Conservation (phyloP, 2,888 invertebrate species). For the Minunthozetes semirufus region DNA sequence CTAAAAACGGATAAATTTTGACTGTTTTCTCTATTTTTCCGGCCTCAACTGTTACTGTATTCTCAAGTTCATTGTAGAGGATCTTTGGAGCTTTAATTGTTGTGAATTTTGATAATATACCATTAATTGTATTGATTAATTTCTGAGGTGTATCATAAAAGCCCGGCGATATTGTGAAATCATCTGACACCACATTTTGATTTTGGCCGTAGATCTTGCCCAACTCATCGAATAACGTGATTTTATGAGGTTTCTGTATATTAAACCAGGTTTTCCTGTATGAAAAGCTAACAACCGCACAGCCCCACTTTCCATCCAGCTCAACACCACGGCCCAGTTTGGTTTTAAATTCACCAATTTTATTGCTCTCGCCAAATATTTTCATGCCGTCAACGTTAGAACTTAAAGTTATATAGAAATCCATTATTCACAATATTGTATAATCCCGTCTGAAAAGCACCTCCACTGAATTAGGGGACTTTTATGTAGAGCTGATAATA, state of each 20-base stretch:
- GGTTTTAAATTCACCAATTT: not conserved
- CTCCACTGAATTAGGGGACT: not conserved
- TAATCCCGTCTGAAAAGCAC: too few species aligned
- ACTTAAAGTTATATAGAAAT: not conserved
- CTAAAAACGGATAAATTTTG: not conserved
- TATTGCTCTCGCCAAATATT: not conserved
- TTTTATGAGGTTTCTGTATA: not conserved
- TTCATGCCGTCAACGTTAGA: too few species aligned
- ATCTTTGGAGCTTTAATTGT: not conserved
- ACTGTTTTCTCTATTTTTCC: not conserved
- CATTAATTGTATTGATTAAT: not conserved
- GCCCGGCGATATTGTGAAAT: not conserved
- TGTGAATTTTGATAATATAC: not conserved
- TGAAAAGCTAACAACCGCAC: not conserved
- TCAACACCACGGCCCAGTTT: not conserved
- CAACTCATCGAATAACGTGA: not conserved
- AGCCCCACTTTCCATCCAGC: not conserved
- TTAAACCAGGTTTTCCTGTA: constrained; percentile 21
- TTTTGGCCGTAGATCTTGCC: not conserved
- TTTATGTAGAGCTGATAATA: too few species aligned
- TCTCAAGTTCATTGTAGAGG: not conserved
- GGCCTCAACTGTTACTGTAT: not conserved
- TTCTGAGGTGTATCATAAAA: not conserved
- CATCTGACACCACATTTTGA: not conserved
- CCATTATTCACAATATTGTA: not conserved